These are phyloP conservation scores for Anisognathus igniventris DNA, from an alignment of 2,797 vertebrate species.

Conservation along the genomic window DNA sequence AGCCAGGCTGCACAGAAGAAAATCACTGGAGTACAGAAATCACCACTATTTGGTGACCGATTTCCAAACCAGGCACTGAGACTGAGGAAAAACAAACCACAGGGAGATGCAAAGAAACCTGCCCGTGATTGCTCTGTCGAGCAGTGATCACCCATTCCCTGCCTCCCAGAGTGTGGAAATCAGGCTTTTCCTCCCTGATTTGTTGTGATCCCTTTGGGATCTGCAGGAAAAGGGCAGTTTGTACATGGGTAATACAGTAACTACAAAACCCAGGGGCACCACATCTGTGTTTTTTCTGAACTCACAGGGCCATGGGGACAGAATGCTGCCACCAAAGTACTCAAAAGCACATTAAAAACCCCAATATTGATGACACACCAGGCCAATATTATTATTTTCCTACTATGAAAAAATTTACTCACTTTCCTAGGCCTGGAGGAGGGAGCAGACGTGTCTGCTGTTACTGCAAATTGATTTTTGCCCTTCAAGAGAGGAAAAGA, in stretches of 20 bases:
- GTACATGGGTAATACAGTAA: background rate
- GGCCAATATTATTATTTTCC: background rate
- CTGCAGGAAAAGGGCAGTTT: background rate
- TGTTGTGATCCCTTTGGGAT: background rate
- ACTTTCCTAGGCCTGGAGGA: background rate
- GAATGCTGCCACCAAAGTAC: background rate
- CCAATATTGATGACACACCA: background rate
- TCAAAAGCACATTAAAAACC: background rate
- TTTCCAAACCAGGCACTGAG: background rate
- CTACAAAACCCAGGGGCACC: background rate
- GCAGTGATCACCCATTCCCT: background rate
- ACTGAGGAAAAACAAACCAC: background rate
- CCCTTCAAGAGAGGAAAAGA: background rate
- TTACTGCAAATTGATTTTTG: background rate
- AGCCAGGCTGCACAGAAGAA: background rate
- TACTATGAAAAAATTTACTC: background rate
- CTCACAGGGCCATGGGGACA: background rate
- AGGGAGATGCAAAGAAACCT: background rate
- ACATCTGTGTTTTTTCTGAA: background rate
- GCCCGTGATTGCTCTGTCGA: rapidly evolving
- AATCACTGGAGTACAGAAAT: background rate
- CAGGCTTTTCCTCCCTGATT: background rate
- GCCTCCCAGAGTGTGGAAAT: background rate
- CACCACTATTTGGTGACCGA: rapidly evolving
- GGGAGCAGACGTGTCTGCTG: rapidly evolving